Evolutionary conservation across 2,797 vertebrate species (phyloP).

Genomic region (Manis crassicaudata): DNA sequence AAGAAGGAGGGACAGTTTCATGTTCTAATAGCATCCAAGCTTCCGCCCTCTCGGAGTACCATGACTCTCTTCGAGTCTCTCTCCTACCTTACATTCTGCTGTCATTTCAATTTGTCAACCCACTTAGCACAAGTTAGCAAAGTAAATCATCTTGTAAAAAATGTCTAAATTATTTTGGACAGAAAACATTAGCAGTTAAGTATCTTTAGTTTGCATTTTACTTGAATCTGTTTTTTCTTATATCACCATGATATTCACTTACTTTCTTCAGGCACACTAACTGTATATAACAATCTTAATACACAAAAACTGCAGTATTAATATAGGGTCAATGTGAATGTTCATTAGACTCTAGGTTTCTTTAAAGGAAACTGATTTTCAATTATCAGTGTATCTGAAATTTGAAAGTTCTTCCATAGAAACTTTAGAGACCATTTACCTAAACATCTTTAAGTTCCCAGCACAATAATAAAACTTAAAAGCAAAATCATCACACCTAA

Average conservation of each 20-base stretch:
- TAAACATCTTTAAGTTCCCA: neutral
- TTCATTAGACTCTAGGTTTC: conserved; percentile 23
- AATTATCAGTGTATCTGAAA: neutral
- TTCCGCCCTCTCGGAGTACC: neutral
- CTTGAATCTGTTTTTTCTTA: neutral
- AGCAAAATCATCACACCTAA: neutral
- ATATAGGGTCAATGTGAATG: neutral
- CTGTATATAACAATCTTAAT: neutral
- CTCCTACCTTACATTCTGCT: neutral
- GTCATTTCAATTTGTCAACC: neutral
- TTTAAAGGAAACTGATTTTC: conserved; percentile 33
- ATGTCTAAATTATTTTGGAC: neutral
- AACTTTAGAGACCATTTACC: neutral
- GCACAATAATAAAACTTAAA: conserved; percentile 7
- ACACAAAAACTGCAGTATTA: neutral
- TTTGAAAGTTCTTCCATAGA: neutral
- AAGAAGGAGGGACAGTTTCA: neutral
- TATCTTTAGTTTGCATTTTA: conserved; percentile 14
- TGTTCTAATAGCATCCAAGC: neutral
- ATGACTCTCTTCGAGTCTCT: neutral
- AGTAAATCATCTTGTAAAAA: neutral
- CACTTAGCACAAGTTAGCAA: neutral
- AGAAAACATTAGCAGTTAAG: neutral
- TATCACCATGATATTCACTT: neutral
- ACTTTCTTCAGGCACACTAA: neutral